Percentiles rank a stretch among this genome's conserved stretches.
Evolutionary conservation across 2,797 vertebrate species (phyloP).

Genomic region (Rhodeus uyekii): DNA sequence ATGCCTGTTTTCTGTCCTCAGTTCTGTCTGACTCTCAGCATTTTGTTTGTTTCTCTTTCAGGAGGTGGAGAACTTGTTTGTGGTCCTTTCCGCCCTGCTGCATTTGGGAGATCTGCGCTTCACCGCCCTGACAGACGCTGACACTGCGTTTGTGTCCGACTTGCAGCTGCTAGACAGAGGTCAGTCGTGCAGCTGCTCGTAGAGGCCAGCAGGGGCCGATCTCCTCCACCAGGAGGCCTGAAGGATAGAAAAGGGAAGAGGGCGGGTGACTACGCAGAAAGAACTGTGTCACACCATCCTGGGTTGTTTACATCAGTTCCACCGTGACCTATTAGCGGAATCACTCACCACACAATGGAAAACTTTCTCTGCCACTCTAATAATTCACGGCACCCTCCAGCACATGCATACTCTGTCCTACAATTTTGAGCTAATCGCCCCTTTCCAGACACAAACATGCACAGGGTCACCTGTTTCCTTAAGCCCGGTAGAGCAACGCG

Average conservation of each 20-base stretch:
- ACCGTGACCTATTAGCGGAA: slow-evolving; percentile 40
- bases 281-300: slow-evolving; percentile 49
- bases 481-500: slow-evolving; percentile 27
- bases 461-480: slow-evolving; percentile 54
- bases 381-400: slow-evolving; percentile 4
- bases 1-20: background rate
- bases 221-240: slow-evolving; percentile 2
- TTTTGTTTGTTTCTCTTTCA: slow-evolving; percentile 59
- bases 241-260: background rate
- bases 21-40: background rate
- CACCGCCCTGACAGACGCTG: slow-evolving; percentile 78
- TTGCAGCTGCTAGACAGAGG: slow-evolving; percentile 91
- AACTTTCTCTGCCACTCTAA: slow-evolving; percentile 25
- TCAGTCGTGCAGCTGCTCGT: slow-evolving; percentile 69
- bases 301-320: slow-evolving; percentile 57
- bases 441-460: slow-evolving; percentile 32
- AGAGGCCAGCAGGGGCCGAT: slow-evolving; percentile 48
- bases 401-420: slow-evolving; percentile 4
- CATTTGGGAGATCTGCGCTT: slow-evolving; percentile 90
- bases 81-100: slow-evolving; percentile 86
- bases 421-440: slow-evolving; percentile 26
- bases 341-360: slow-evolving; percentile 50
- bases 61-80: slow-evolving; percentile 92
- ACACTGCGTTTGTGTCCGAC: slow-evolving; percentile 85
- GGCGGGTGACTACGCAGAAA: slow-evolving; percentile 9